Percentiles rank a stretch among this genome's conserved stretches.
Evolutionary conservation across 2,797 vertebrate species (phyloP).

Genomic region (Pseudomugil tenellus): DNA sequence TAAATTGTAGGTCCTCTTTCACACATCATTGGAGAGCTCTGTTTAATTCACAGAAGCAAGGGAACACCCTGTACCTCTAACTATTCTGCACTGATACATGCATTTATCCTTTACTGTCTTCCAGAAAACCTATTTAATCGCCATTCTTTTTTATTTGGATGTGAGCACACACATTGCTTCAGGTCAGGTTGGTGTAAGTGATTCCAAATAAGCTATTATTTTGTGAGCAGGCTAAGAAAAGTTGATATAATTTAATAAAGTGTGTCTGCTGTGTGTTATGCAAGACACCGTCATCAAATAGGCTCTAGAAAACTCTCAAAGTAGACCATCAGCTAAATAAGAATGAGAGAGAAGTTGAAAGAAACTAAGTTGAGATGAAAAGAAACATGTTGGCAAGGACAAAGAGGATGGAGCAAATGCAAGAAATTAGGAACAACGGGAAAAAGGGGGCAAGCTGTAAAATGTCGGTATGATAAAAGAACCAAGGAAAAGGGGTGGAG

Average conservation of each 20-base stretch:
- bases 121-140: constrained; percentile 41
- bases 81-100: constrained; percentile 64
- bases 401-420: constrained; percentile 3
- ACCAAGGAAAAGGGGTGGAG: constrained; percentile 40
- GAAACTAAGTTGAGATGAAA: constrained; percentile 25
- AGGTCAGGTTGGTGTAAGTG: constrained; percentile 22
- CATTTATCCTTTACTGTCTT: constrained; percentile 68
- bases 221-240: constrained; percentile 25
- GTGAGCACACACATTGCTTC: constrained; percentile 8
- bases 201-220: constrained; percentile 29
- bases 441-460: constrained; percentile 6
- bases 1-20: constrained; percentile 72
- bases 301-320: constrained; percentile 47
- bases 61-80: constrained; percentile 28
- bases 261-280: constrained; percentile 19
- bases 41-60: constrained; percentile 61
- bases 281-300: not conserved
- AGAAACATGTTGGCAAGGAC: not conserved
- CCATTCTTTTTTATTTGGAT: constrained; percentile 6
- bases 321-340: constrained; percentile 33
- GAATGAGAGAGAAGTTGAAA: constrained; percentile 36
- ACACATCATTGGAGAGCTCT: constrained; percentile 68
- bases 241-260: constrained; percentile 35
- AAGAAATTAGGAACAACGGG: constrained; percentile 8
- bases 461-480: constrained; percentile 35